These are phyloP conservation scores for Dryadula phaetusa DNA, from an alignment of 2,888 invertebrate species.

Conservation along the genomic window DNA sequence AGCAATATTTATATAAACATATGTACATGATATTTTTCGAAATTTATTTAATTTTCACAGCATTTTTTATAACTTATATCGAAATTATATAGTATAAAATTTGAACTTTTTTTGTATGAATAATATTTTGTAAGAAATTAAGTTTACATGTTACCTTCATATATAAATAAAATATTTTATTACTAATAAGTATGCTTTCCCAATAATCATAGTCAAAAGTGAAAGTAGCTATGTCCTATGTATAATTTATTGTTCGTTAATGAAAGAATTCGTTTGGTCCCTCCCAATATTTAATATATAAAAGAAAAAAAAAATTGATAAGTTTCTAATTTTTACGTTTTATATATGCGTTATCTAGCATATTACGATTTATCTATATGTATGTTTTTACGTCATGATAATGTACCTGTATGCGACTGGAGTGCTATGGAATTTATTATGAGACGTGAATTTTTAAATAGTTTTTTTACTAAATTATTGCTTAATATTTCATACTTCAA, in stretches of 20 bases:
- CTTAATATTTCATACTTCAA: too few species aligned
- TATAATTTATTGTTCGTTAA: constrained; percentile 36
- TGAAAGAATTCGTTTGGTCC: constrained; percentile 27
- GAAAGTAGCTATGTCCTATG: constrained; percentile 38
- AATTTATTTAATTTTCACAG: too few species aligned
- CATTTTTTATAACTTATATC: too few species aligned
- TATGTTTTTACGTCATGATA: neutral
- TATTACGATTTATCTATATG: neutral
- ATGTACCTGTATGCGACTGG: neutral
- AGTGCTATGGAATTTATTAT: neutral
- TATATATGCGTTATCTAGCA: neutral
- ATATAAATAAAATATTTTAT: neutral
- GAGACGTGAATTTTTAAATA: too few species aligned
- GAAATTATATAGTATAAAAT: too few species aligned
- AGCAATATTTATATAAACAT: too few species aligned
- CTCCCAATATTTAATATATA: constrained; percentile 12
- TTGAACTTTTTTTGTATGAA: too few species aligned
- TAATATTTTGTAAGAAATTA: too few species aligned
- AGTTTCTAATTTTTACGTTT: neutral
- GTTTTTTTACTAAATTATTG: too few species aligned
- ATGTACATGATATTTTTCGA: too few species aligned
- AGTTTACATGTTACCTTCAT: neutral
- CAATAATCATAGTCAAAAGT: constrained; percentile 20
- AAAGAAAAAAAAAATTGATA: neutral
- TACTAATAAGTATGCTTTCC: constrained; percentile 22